Evolutionary conservation across 2,888 invertebrate genomes (phyloP).

Genomic region (Oligia strigilis): DNA sequence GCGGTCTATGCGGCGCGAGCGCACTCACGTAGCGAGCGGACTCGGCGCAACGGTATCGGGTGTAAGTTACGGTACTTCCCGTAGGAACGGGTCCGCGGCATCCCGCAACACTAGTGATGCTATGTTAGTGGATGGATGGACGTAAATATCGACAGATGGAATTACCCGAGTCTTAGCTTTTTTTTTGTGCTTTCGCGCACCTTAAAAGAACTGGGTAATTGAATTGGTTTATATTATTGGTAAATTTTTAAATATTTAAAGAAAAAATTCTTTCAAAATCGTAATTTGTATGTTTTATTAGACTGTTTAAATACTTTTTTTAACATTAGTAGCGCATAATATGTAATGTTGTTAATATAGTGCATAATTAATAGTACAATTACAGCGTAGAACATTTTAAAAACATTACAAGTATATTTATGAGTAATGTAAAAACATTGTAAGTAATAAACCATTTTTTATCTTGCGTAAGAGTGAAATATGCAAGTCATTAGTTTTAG

Average conservation of each 20-base stretch:
- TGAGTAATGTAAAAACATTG: slow-evolving; percentile 28
- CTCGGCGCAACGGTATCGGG: slow-evolving; percentile 81
- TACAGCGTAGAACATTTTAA: slow-evolving; percentile 17
- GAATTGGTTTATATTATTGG: not conserved
- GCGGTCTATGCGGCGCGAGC: slow-evolving; percentile 69
- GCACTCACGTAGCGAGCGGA: slow-evolving; percentile 67
- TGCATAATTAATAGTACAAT: slow-evolving; percentile 6
- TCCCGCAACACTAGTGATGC: slow-evolving; percentile 67
- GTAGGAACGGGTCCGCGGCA: slow-evolving; percentile 73
- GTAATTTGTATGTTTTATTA: not conserved
- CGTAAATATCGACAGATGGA: slow-evolving; percentile 33
- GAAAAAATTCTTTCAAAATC: not conserved
- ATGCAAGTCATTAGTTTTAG: slow-evolving; percentile 48
- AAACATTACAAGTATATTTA: slow-evolving; percentile 18
- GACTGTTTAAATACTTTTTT: not conserved
- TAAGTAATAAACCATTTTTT: slow-evolving; percentile 42
- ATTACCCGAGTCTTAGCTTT: too few relatives aligned
- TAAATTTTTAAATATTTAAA: not conserved
- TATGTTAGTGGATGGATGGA: not conserved
- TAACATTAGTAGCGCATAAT: not conserved
- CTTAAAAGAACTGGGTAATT: not conserved
- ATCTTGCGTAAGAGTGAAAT: slow-evolving; percentile 51
- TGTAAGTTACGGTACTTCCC: slow-evolving; percentile 83
- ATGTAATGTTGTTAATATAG: not conserved
- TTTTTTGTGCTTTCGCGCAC: not conserved